Conservation (phyloP, 2,888 invertebrate species). For the Drosophila putrida region DNA sequence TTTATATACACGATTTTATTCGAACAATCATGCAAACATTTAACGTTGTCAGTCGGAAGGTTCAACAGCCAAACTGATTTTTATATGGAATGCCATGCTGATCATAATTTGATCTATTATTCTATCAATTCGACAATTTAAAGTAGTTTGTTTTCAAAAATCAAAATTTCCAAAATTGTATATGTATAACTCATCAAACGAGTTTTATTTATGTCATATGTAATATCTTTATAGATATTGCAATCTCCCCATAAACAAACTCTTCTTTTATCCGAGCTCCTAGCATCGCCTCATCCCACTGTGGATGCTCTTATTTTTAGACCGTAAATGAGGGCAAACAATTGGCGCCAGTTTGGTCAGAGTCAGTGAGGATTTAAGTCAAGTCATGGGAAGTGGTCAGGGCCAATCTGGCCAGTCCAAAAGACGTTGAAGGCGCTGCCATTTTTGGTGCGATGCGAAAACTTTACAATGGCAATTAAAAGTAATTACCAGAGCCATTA, state of each 20-base stretch:
- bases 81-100: too few relatives aligned
- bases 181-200: too few relatives aligned
- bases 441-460: constrained; percentile 77
- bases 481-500: constrained; percentile 77
- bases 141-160: too few relatives aligned
- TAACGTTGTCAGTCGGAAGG: too few relatives aligned
- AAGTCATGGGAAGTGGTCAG: constrained; percentile 51
- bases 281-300: neutral
- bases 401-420: constrained; percentile 46
- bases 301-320: neutral
- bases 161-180: too few relatives aligned
- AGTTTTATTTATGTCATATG: too few relatives aligned
- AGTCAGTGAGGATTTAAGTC: constrained; percentile 31
- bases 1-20: neutral
- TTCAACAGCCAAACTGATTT: too few relatives aligned
- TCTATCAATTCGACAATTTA: too few relatives aligned
- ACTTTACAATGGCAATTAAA: constrained; percentile 79
- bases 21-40: too few relatives aligned
- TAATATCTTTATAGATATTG: too few relatives aligned
- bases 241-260: too few relatives aligned
- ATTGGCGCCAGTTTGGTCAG: constrained; percentile 46
- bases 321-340: constrained; percentile 21
- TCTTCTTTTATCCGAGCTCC: neutral
- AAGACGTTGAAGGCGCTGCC: constrained; percentile 62
- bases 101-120: too few relatives aligned